Conservation (phyloP, 2,888 invertebrate species). For the Augiades crinisus region DNA sequence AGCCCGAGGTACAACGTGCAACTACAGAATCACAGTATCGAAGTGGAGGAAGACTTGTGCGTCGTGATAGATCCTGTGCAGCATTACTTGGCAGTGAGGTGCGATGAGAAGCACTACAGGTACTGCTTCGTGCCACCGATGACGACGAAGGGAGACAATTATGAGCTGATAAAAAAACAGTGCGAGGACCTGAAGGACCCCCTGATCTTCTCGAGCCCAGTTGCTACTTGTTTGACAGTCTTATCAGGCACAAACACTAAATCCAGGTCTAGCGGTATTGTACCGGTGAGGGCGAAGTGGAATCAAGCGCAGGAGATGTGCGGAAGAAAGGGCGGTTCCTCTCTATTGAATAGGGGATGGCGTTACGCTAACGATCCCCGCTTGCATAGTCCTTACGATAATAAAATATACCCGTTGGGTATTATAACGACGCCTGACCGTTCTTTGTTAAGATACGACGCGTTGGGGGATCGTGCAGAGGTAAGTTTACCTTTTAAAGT, state of each 20-base stretch:
- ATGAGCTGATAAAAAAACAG: conserved; percentile 41
- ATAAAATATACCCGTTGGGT: conserved; percentile 54
- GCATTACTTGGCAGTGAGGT: conserved; percentile 55
- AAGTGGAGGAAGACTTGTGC: conserved; percentile 55
- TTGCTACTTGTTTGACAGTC: conserved; percentile 53
- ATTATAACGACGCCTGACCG: conserved; percentile 45
- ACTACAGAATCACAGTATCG: conserved; percentile 38
- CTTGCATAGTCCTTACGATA: conserved; percentile 37
- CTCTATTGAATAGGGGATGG: conserved; percentile 66
- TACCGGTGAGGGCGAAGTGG: conserved; percentile 64
- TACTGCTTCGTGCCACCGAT: conserved; percentile 66
- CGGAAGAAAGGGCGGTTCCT: conserved; percentile 47
- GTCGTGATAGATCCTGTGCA: conserved; percentile 52
- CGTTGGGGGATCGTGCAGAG: conserved; percentile 41
- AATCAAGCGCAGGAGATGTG: conserved; percentile 56
- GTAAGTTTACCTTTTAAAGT: conserved; percentile 34
- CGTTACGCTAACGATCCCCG: conserved; percentile 58
- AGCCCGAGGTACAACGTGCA: conserved; percentile 47
- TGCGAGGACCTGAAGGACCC: conserved; percentile 48
- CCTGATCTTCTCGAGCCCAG: conserved; percentile 56
- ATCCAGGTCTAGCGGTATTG: background rate
- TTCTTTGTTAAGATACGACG: conserved; percentile 43
- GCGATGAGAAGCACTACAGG: conserved; percentile 58
- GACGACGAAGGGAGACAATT: conserved; percentile 44
- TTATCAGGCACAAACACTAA: conserved; percentile 43